Conservation (phyloP, 2,888 invertebrate genomes). For the Julus scandinavius region DNA sequence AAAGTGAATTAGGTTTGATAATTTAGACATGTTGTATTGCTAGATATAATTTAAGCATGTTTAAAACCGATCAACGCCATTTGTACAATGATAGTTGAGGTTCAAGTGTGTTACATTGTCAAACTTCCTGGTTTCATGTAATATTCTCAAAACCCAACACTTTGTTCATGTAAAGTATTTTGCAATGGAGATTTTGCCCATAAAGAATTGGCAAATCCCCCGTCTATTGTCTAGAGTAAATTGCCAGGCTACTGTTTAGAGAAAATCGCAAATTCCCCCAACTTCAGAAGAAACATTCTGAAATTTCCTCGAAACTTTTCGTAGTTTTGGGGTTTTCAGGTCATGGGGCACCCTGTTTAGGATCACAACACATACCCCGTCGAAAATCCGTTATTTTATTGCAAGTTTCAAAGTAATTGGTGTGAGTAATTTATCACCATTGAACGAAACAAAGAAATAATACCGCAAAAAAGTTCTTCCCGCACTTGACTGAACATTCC, state of each 20-base stretch:
- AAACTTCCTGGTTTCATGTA: neutral
- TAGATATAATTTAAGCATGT: neutral
- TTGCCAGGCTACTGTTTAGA: neutral
- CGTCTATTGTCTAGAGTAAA: neutral
- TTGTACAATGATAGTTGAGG: neutral
- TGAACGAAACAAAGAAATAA: constrained; percentile 1
- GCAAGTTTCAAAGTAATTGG: neutral
- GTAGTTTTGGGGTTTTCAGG: constrained; percentile 31
- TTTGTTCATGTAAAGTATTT: too few relatives aligned
- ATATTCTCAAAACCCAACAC: too few relatives aligned
- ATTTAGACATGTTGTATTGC: neutral
- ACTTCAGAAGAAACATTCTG: neutral
- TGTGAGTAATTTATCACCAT: neutral
- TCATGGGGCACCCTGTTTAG: constrained; percentile 13
- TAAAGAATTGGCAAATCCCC: neutral
- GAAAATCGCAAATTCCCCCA: neutral
- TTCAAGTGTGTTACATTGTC: neutral
- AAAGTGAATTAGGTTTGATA: constrained; percentile 4
- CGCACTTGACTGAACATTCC: constrained; percentile 11
- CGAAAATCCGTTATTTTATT: constrained; percentile 29
- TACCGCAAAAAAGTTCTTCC: neutral
- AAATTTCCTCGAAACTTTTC: neutral
- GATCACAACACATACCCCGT: neutral
- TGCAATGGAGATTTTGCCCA: neutral
- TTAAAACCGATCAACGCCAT: neutral